Conservation (phyloP, 2,888 invertebrate species). For the Cephus nigrinus region DNA sequence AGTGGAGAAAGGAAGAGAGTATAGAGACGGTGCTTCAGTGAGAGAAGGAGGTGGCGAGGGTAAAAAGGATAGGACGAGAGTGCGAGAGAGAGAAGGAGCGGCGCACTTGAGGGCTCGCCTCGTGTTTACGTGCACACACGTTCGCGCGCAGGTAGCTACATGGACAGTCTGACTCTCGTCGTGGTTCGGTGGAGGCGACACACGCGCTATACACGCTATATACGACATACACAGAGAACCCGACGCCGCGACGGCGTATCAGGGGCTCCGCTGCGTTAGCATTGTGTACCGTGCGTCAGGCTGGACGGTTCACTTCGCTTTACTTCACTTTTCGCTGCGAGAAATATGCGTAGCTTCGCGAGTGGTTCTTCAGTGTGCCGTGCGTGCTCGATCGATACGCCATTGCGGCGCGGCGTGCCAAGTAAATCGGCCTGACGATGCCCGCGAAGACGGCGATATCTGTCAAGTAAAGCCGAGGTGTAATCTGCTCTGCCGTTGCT, state of each 20-base stretch:
- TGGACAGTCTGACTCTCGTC: neutral
- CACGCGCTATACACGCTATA: neutral
- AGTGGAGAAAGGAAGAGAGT: conserved; percentile 2
- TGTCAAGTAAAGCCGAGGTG: conserved; percentile 25
- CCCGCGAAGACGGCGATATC: conserved; percentile 12
- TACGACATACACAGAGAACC: conserved; percentile 9
- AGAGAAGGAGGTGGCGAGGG: neutral
- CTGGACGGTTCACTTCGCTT: conserved; percentile 42
- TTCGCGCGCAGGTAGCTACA: conserved; percentile 2
- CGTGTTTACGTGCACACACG: conserved; percentile 37
- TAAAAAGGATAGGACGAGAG: neutral
- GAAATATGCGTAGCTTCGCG: conserved; percentile 51
- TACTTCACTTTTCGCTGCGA: conserved; percentile 23
- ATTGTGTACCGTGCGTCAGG: conserved; percentile 42
- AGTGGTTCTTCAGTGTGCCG: conserved; percentile 43
- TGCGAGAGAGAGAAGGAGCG: neutral
- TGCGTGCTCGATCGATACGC: conserved; percentile 61
- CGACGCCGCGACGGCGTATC: conserved; percentile 28
- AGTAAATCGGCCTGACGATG: conserved; percentile 41
- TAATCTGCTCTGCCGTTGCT: conserved; percentile 31
- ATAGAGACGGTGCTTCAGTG: neutral
- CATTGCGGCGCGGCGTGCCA: conserved; percentile 57
- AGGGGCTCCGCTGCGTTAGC: conserved; percentile 32
- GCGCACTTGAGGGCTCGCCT: neutral
- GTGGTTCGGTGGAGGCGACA: neutral